Base-by-base conservation (phyloP, 1,140 invertebrate genomes). In the Drosophila burlai region DNA sequence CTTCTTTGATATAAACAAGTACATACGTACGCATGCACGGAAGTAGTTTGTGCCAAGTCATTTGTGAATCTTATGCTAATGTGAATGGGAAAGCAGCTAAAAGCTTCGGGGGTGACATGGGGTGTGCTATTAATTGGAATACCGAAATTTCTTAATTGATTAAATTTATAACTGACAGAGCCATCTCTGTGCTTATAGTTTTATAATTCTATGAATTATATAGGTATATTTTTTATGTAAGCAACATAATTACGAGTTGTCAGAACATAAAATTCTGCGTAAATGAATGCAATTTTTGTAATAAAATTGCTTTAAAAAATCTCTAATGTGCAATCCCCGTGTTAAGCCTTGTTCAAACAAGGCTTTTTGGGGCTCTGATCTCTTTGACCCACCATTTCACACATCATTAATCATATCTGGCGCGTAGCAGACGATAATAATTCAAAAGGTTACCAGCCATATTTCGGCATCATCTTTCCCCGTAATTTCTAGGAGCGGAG, bases 21-120 rank as follows among this genome's bases (percentile, higher is more conserved):
- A 50, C 50, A 38, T 15, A 55, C 54, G 9, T 1, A n/a, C n/a
- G 16, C 10, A 43, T 15, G 52, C 36, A 11, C 57, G 57, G 45
- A 59, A 54, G 68, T 80, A 72, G 57, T 74, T 80, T 54, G 42
- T 80, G 64, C 64, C 57, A 78, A 78, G 75, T 78, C 75, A 77
- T 69, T 77, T 77, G 75, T 77, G 49, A 77, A 77, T 38, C 43
- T 52, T 59, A 78, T 69, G 75, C 58, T 69, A 55, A 69, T 57
- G 64, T 43, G 40, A 61, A 38, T 50, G 36, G 42, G 68, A 61
- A 78, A 60, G 36, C 57, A 45, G 45, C 31, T 43, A 18, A 24
- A 29, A 71, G 18, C 18, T 38, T 36, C 11, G 24, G 38, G 55
- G 15, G 16, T 24, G 26, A 16, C 36, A 29, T 9, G 11, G 49